Evolutionary conservation across 2,888 invertebrate species (phyloP).

Genomic region (Crossocerus cetratus): DNA sequence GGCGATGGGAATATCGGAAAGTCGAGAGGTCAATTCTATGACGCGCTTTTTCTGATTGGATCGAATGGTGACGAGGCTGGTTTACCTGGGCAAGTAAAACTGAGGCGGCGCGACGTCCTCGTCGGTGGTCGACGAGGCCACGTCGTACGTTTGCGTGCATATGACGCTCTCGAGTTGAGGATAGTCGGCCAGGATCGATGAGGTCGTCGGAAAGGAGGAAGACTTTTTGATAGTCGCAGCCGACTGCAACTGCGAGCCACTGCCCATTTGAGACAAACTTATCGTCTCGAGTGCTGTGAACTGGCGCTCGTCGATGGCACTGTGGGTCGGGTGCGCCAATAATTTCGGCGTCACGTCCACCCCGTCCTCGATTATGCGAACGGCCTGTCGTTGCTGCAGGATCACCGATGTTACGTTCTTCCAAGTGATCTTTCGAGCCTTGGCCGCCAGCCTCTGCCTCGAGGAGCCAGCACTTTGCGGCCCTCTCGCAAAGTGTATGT

Average conservation of each 20-base stretch:
- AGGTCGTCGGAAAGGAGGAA: slow-evolving; percentile 16
- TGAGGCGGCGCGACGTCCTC: slow-evolving; percentile 62
- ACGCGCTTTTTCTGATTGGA: background rate
- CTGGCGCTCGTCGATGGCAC: slow-evolving; percentile 70
- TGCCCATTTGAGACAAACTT: slow-evolving; percentile 31
- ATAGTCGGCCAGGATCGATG: slow-evolving; percentile 29
- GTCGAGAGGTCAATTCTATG: no score
- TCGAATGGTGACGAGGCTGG: background rate
- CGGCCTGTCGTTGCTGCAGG: slow-evolving; percentile 53
- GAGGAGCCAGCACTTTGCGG: slow-evolving; percentile 33
- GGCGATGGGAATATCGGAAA: background rate
- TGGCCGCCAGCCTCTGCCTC: slow-evolving; percentile 22
- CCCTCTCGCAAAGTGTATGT: no score
- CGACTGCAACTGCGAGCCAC: slow-evolving; percentile 28
- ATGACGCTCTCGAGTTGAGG: slow-evolving; percentile 58
- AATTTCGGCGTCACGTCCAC: slow-evolving; percentile 77
- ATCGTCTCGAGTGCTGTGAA: slow-evolving; percentile 55
- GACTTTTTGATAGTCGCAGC: slow-evolving; percentile 30
- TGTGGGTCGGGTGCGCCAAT: slow-evolving; percentile 70
- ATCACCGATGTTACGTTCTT: slow-evolving; percentile 45
- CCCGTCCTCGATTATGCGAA: slow-evolving; percentile 65
- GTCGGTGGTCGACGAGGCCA: slow-evolving; percentile 13
- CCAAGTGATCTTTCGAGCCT: slow-evolving; percentile 16
- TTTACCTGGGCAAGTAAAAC: slow-evolving; percentile 66
- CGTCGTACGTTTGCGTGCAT: slow-evolving; percentile 39